Evolutionary conservation across 2,888 invertebrate genomes (phyloP), one percentile per base, ranked within the genome.

Genomic region (Lepidocyrtoides sp.): DNA sequence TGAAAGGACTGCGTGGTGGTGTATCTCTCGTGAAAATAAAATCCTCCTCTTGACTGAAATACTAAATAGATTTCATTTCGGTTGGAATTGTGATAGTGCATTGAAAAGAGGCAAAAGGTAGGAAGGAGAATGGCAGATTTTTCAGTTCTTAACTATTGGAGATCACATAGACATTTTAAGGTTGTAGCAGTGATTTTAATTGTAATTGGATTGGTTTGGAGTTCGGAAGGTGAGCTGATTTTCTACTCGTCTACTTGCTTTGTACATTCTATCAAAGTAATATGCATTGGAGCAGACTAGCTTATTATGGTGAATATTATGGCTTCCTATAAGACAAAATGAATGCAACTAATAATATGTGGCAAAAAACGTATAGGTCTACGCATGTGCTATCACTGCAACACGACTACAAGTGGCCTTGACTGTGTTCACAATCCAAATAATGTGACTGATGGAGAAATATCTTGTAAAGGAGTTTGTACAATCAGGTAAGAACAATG

Each of bases 401-500:
- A 92, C 77, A 91, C 93, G 23, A 75, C 44, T 7, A 81, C 72
- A n/a, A 90, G 85, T 83, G 79, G 48, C 23, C 63, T 63, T 36
- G 72, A 83, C 2, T 93, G 93, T 57, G 89, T 92, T 23, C 23
- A 92, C 41, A 92, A 77, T 72, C 93, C 93, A 23, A 91, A 89
- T 79, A 93, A 93, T 86, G 86, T 91, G 75, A 92, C 92, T 48
- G 92, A 89, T 79, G 91, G 91, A 36, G 91, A 91, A 75, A 84
- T 83, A 54, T 90, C 87, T 23, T 93, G 93, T 66, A 92, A 88
- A 91, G 88, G 91, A 36, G 90, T 54, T 75, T 93, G 93, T 86
- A 93, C 92, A 48, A 92, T 92, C 17, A 82, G 48, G 90, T 90
- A 32, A 60, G 8, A 26, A 26, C 8, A 20, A 26, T 23, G 23